Percentiles rank a stretch among this genome's conserved stretches.
These are phyloP conservation scores for Hirtodrosophila confusa DNA, from an alignment of 2,888 invertebrate species.

Conservation along the genomic window DNA sequence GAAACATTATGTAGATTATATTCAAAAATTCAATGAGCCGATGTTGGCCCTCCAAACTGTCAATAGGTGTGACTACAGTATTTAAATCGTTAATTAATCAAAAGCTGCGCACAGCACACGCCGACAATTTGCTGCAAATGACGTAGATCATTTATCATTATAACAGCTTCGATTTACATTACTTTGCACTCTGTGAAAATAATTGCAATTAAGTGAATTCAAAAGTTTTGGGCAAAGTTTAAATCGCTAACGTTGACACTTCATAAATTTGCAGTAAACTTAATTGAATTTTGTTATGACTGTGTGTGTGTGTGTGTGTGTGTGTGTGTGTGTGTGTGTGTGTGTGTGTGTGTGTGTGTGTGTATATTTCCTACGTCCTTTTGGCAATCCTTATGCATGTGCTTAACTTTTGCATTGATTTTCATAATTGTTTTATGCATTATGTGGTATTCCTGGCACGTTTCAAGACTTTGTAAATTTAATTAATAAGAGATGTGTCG, in stretches of 20 bases:
- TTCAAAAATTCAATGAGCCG: constrained; percentile 18
- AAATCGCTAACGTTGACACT: constrained; percentile 23
- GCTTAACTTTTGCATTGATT: constrained; percentile 28
- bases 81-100: constrained; percentile 45
- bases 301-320: constrained; percentile 11
- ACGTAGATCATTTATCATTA: constrained; percentile 42
- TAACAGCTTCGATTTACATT: constrained; percentile 27
- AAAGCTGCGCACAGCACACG: neutral
- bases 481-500: constrained; percentile 33
- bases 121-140: constrained; percentile 32
- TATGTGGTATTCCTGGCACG: constrained; percentile 22
- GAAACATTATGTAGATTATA: constrained; percentile 48
- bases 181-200: constrained; percentile 31
- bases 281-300: constrained; percentile 29
- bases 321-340: constrained; percentile 8
- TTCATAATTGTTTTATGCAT: constrained; percentile 29
- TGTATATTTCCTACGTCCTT: constrained; percentile 1
- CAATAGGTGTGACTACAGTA: constrained; percentile 23
- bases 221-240: constrained; percentile 20
- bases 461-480: constrained; percentile 35
- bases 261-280: constrained; percentile 27
- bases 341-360: constrained; percentile 6
- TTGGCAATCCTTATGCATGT: neutral
- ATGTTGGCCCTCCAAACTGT: constrained; percentile 4
- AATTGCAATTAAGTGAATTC: constrained; percentile 27